These are phyloP conservation scores for Helicorthomorpha holstii DNA, from an alignment of 1,140 invertebrate species.

Conservation along the genomic window DNA sequence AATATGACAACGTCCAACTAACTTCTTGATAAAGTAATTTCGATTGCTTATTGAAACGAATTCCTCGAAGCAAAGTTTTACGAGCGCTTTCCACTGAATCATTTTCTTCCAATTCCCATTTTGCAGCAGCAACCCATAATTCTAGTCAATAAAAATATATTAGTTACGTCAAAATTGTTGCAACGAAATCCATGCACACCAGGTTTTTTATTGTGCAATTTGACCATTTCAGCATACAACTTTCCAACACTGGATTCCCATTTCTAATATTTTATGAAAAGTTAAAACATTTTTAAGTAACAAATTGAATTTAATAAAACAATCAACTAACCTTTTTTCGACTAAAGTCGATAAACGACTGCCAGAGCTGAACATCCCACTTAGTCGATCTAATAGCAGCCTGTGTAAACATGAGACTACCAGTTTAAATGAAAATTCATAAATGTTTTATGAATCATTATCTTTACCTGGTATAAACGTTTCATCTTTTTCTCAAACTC, in stretches of 20 bases:
- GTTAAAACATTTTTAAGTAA: conserved; percentile 3
- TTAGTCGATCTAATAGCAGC: conserved; percentile 40
- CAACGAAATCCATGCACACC: conserved; percentile 13
- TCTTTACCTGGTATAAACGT: conserved; percentile 35
- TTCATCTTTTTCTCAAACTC: conserved; percentile 43
- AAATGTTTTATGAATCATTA: not conserved
- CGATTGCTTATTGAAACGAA: conserved; percentile 44
- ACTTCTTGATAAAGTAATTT: conserved; percentile 16
- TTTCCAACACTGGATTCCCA: conserved; percentile 25
- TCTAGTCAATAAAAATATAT: conserved; percentile 22
- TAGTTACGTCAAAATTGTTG: conserved; percentile 3
- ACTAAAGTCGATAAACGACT: conserved; percentile 52
- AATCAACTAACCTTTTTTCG: conserved; percentile 31
- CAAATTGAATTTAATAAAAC: conserved; percentile 3
- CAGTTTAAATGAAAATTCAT: conserved; percentile 2
- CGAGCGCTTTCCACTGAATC: conserved; percentile 44
- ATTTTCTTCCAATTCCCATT: conserved; percentile 52
- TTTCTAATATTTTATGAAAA: conserved; percentile 14
- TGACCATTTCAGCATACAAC: conserved; percentile 35
- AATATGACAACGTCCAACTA: no score
- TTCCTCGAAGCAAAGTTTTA: conserved; percentile 42
- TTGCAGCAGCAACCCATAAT: conserved; percentile 50
- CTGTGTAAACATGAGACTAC: conserved; percentile 9
- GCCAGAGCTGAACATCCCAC: conserved; percentile 47
- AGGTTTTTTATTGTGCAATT: conserved; percentile 50